phyloP scores from a whole-genome alignment of 2,113 vertebrate genomes.

The Mugil cephalus region DNA sequence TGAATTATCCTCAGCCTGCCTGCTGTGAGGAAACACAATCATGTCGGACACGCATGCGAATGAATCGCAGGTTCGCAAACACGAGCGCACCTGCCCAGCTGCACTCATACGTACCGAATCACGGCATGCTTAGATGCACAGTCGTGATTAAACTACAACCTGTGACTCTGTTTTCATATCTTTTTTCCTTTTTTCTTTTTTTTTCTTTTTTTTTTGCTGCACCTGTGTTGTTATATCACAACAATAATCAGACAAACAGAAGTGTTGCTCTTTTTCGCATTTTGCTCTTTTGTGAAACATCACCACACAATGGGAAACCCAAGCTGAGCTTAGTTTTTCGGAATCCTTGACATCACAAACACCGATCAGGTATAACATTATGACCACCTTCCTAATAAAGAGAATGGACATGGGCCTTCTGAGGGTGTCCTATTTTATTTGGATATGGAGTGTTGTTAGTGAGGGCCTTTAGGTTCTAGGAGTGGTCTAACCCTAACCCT shows the following conservation, averaged over 20 bases:
- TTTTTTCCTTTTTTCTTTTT: neutral
- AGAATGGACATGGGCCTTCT: too few species aligned
- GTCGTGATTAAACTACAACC: neutral
- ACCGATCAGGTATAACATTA: too few species aligned
- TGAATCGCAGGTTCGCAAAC: slow-evolving; percentile 27
- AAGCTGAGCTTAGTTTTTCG: too few species aligned
- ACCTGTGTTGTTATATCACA: slow-evolving; percentile 14
- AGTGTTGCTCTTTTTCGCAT: neutral
- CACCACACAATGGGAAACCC: too few species aligned
- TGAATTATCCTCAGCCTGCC: slow-evolving; percentile 23
- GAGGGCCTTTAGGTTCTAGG: too few species aligned
- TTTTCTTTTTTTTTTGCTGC: neutral
- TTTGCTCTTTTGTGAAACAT: slow-evolving; percentile 7
- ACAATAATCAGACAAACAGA: slow-evolving; percentile 1
- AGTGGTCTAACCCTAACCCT: too few species aligned
- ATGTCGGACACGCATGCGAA: slow-evolving; percentile 26
- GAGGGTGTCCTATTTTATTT: too few species aligned
- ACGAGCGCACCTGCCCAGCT: slow-evolving; percentile 21
- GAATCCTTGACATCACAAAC: too few species aligned
- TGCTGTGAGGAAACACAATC: slow-evolving; percentile 47
- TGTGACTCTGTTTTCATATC: neutral
- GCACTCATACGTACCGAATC: neutral
- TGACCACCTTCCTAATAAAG: too few species aligned
- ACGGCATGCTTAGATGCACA: slow-evolving; percentile 12
- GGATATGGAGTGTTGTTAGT: too few species aligned